Conservation (phyloP, 1,140 invertebrate genomes). For the Drosophila pachea region DNA sequence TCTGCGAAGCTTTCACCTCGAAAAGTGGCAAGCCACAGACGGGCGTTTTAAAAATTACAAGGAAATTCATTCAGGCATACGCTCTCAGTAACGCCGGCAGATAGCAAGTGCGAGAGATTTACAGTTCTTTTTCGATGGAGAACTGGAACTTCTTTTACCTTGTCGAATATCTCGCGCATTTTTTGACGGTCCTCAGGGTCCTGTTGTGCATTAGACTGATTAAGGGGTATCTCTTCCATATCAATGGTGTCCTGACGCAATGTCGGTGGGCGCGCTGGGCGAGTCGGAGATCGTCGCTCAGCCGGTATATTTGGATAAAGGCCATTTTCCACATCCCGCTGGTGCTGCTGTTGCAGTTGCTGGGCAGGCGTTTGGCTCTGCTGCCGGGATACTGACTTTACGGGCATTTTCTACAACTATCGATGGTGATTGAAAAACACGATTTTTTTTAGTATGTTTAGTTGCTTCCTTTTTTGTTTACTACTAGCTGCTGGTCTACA, state of each 20-base stretch:
- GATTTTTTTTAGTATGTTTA: not conserved
- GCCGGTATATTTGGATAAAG: slow-evolving; percentile 67
- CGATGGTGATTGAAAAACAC: slow-evolving; percentile 1
- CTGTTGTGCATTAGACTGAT: slow-evolving; percentile 43
- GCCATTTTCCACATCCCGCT: slow-evolving; percentile 69
- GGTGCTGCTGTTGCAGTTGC: slow-evolving; percentile 62
- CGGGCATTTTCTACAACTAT: slow-evolving; percentile 38
- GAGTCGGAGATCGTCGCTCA: slow-evolving; percentile 53
- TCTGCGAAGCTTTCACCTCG: slow-evolving; percentile 46
- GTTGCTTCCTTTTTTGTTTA: slow-evolving; percentile 14
- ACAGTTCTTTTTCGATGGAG: not conserved
- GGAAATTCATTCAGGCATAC: slow-evolving; percentile 49
- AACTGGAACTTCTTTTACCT: slow-evolving; percentile 38
- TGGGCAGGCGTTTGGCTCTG: slow-evolving; percentile 68
- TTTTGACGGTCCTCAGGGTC: slow-evolving; percentile 69
- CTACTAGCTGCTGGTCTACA: not conserved
- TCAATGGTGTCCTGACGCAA: slow-evolving; percentile 73
- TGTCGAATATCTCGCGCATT: slow-evolving; percentile 68
- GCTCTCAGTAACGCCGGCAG: not conserved
- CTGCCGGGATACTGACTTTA: slow-evolving; percentile 58
- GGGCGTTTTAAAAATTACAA: slow-evolving; percentile 16
- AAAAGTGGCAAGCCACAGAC: slow-evolving; percentile 9
- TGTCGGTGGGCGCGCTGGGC: slow-evolving; percentile 50
- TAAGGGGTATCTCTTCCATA: slow-evolving; percentile 74
- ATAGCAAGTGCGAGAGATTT: not conserved